Evolutionary conservation across 2,888 invertebrate species (phyloP), one percentile per base, ranked within the genome.

Genomic region (Scelioninae gen. 1): DNA sequence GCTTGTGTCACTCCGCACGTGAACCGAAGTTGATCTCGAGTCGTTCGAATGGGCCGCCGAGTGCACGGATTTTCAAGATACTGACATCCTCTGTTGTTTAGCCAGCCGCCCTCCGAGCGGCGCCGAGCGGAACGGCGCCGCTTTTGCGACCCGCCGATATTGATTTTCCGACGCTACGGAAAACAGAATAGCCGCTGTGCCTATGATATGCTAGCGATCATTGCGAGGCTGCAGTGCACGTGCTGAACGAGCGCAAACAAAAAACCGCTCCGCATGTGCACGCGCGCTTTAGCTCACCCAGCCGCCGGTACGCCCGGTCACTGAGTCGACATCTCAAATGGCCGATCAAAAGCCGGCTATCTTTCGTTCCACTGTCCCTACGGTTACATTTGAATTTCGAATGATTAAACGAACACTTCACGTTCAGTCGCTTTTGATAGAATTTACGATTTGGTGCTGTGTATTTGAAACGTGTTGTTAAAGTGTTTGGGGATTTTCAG

Each of bases 1-100:
- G n/a, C n/a, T n/a, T n/a, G n/a, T n/a, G n/a, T n/a, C n/a, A n/a
- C n/a, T n/a, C n/a, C n/a, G n/a, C n/a, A n/a, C n/a, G n/a, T n/a
- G n/a, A n/a, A n/a, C n/a, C n/a, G n/a, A n/a, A n/a, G n/a, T n/a
- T n/a, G n/a, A n/a, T n/a, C n/a, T n/a, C n/a, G n/a, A n/a, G n/a
- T n/a, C n/a, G n/a, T n/a, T n/a, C n/a, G n/a, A n/a, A n/a, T n/a
- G n/a, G n/a, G n/a, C n/a, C n/a, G n/a, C n/a, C n/a, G n/a, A n/a
- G n/a, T n/a, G 74, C 86, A 88, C 88, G 88, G 88, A 91, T 91
- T 90, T 91, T 91, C 89, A 88, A 88, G 88, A 88, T 88, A 90
- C 91, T 91, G 91, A 91, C 91, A 91, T 90, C 88, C 87, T 89
- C 89, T 88, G 88, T 72, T 62, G 72, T 72, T 88, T 87, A 87